Evolutionary conservation across 2,113 vertebrate genomes (phyloP), one percentile per base, ranked within the genome.

Genomic region (Paracanthobrama guichenoti): DNA sequence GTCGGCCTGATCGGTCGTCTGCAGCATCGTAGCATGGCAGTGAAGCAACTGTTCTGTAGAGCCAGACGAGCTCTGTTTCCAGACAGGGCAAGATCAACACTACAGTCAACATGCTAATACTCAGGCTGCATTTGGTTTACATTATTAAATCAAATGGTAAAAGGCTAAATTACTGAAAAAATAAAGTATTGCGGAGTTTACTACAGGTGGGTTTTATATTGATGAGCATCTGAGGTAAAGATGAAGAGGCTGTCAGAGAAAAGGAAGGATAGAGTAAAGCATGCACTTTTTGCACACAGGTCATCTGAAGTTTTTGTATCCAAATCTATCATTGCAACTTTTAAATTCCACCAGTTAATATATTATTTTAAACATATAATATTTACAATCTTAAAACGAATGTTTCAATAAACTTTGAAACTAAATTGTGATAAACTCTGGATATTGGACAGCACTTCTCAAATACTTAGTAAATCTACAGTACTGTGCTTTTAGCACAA

Each of bases 371-470:
- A 95, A 96, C 95, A 94, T 95, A 95, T 94, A 93, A 92, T 97
- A 98, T 98, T 96, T 98, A 98, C 97, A 98, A 92, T 96, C 95
- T 94, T 95, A 96, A 96, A 97, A 90, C 88, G 89, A 92, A 91
- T 90, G 89, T 92, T 91, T 89, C 87, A 89, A 91, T 93, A 93
- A 92, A 92, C 60, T 92, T 91, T 93, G 91, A 91, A 94, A 94
- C 93, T 91, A 90, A 92, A 93, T 91, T 94, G 94, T 93, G 93
- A 92, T 71, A 94, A 93, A 87, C 92, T 93, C 89, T 85, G 86
- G 90, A 92, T 93, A 92, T 92, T 90, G 90, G 92, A 93, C 93
- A 94, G 93, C 92, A 94, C 93, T 92, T 90, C 89, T 88, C 87
- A 93, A 90, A 92, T 91, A 91, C 91, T 86, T 89, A 91, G 87